A percentile compares a stretch with the other conserved stretches of the same genome.
Conservation (phyloP, 2,797 vertebrate species). For the Acrocephalus scirpaceus region DNA sequence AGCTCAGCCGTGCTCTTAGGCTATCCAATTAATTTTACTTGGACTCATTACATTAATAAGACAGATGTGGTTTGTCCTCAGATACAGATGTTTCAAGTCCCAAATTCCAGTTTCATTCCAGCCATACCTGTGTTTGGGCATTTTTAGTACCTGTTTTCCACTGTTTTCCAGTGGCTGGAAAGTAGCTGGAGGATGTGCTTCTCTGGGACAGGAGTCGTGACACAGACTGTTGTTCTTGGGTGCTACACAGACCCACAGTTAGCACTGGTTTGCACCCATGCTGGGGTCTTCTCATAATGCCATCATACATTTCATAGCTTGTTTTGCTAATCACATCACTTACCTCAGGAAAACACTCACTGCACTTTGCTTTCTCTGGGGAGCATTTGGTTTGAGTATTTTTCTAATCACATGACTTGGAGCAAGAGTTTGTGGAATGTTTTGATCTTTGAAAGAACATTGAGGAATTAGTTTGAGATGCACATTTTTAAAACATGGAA, state of each 20-base stretch:
- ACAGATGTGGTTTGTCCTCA: neutral
- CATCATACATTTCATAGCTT: neutral
- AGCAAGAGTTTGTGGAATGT: neutral
- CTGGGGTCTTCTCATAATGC: neutral
- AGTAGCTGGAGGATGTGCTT: neutral
- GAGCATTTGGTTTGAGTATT: neutral
- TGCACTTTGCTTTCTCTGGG: neutral
- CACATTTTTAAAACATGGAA: neutral
- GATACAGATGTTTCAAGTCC: neutral
- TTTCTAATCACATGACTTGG: neutral
- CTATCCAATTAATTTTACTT: neutral
- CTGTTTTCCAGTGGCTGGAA: neutral
- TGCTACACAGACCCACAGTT: neutral
- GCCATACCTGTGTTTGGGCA: fast-evolving
- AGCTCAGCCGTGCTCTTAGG: neutral
- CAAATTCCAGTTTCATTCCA: neutral
- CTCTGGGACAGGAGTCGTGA: neutral
- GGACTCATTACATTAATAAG: neutral
- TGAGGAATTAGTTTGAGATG: neutral
- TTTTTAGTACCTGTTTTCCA: neutral
- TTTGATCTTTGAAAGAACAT: neutral
- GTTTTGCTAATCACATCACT: neutral
- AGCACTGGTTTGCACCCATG: neutral
- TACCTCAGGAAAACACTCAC: neutral
- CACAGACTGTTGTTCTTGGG: neutral